Evolutionary conservation across 2,113 vertebrate genomes (phyloP).

Genomic region (Bettongia penicillata): DNA sequence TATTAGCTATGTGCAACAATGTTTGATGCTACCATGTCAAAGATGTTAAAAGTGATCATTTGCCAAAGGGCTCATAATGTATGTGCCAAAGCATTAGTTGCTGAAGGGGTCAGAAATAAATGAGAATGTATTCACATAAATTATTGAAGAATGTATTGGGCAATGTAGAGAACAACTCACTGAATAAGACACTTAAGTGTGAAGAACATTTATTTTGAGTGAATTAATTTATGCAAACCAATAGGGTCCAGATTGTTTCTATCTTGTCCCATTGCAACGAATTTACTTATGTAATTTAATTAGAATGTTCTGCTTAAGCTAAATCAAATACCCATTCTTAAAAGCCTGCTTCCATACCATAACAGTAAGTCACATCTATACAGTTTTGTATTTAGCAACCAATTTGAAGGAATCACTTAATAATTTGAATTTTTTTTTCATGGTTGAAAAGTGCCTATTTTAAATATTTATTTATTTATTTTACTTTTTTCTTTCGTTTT

Average conservation of each 20-base stretch:
- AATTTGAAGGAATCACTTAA: neutral
- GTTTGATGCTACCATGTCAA: too few relatives aligned
- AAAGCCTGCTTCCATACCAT: neutral
- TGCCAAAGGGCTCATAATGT: too few relatives aligned
- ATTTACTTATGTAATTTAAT: neutral
- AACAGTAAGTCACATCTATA: neutral
- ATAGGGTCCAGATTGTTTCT: neutral
- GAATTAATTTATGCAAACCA: neutral
- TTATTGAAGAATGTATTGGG: neutral
- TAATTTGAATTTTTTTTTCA: too few relatives aligned
- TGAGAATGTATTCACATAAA: too few relatives aligned
- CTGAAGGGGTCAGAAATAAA: too few relatives aligned
- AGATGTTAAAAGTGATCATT: too few relatives aligned
- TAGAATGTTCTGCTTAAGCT: neutral
- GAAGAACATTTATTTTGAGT: neutral
- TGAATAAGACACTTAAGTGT: neutral
- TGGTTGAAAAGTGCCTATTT: too few relatives aligned
- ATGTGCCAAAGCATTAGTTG: too few relatives aligned
- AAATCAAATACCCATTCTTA: neutral
- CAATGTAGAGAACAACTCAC: neutral
- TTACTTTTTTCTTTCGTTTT: too few relatives aligned
- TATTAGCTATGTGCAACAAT: too few relatives aligned
- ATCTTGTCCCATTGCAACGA: neutral
- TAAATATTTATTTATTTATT: too few relatives aligned
- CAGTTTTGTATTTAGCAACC: neutral